These are phyloP conservation scores for Meda fulgida DNA, from an alignment of 2,797 vertebrate species.

Conservation along the genomic window DNA sequence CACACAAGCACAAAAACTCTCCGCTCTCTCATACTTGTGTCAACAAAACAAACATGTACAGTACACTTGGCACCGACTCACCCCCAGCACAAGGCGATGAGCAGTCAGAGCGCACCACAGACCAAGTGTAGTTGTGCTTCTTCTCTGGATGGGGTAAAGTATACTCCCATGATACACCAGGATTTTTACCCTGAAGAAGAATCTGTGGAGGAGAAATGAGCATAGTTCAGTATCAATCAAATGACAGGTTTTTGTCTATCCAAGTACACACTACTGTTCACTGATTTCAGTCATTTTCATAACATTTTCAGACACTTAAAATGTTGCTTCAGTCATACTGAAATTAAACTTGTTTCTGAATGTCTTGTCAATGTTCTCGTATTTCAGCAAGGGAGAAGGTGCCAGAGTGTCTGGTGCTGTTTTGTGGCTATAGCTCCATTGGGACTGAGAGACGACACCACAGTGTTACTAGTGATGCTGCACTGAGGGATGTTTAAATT, in stretches of 20 bases:
- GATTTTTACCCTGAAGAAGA: conserved; percentile 94
- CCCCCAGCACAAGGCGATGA: conserved; percentile 88
- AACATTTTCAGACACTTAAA: not conserved
- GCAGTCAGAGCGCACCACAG: conserved; percentile 86
- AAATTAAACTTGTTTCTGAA: not conserved
- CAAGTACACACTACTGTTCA: not conserved
- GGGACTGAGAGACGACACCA: conserved; percentile 13
- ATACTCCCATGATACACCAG: conserved; percentile 93
- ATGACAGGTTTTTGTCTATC: not conserved
- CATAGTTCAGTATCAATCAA: not conserved
- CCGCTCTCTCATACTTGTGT: not conserved
- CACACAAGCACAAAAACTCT: conserved; percentile 15
- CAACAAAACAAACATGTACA: conserved; percentile 6
- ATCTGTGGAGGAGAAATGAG: conserved; percentile 74
- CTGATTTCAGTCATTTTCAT: not conserved
- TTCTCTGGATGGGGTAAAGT: conserved; percentile 82
- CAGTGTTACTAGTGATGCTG: not conserved
- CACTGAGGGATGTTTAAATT: conserved; percentile 29
- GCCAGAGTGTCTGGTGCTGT: conserved; percentile 11
- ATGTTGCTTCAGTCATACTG: not conserved
- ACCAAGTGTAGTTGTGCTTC: conserved; percentile 86
- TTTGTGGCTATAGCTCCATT: conserved; percentile 2
- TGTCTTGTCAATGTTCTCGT: not conserved
- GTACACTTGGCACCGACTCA: conserved; percentile 58
- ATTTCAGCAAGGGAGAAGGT: not conserved